Percentiles rank a stretch among this genome's conserved stretches.
Conservation (phyloP, 1,140 invertebrate genomes). For the Rhopalosiphum maidis region DNA sequence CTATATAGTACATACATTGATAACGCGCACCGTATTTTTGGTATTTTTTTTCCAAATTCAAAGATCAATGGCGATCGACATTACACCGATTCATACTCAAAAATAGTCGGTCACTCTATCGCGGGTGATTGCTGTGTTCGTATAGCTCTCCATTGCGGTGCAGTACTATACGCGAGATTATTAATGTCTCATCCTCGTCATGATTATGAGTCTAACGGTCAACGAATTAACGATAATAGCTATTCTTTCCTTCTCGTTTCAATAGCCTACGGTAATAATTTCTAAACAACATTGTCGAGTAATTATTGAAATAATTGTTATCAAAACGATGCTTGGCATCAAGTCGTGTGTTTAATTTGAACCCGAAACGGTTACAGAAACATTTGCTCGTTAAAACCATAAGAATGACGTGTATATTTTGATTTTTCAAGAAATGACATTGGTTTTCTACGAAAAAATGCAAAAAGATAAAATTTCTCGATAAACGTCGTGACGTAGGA, state of each 20-base stretch:
- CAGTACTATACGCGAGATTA: not conserved
- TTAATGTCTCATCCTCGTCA: not conserved
- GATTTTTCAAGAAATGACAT: not conserved
- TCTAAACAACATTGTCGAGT: not conserved
- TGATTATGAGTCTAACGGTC: too few species aligned
- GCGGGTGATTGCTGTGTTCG: not conserved
- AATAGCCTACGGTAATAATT: not conserved
- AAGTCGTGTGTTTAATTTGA: not conserved
- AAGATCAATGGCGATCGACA: not conserved
- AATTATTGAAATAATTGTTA: conserved; percentile 24
- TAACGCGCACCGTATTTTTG: not conserved
- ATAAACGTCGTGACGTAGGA: not conserved
- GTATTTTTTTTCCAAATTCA: not conserved
- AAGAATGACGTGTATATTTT: not conserved
- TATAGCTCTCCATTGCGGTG: too few species aligned
- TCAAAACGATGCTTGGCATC: not conserved
- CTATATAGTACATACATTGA: not conserved
- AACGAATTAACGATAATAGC: not conserved
- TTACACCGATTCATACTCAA: not conserved
- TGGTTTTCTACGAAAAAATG: not conserved
- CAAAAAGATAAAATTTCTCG: not conserved
- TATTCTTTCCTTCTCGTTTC: not conserved
- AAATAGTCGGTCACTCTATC: not conserved
- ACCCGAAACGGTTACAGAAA: not conserved
- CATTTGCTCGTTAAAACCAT: not conserved